Evolutionary conservation across 2,797 vertebrate species (phyloP), one percentile per base, ranked within the genome.

Genomic region (Sebastes cheni): DNA sequence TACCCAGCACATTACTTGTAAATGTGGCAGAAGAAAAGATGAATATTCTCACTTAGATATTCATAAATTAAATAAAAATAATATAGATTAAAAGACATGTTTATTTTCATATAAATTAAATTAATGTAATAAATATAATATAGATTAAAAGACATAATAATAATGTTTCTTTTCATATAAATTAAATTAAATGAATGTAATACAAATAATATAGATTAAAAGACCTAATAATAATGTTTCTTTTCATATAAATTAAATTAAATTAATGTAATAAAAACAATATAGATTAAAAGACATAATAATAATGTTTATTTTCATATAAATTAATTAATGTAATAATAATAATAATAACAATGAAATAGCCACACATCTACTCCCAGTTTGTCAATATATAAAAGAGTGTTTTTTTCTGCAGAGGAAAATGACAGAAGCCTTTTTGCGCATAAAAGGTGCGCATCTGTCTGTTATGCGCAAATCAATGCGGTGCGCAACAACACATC

Each of bases 391-490:
- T 25, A 7, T 22, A 56, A 58, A 42, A 29, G 1, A 16, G 2
- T 36, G 11, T 70, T 61, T 42, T 61, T 42, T 67, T 55, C 60
- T 67, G 67, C 64, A 39, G 58, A 27, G 16, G 65, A 25, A 86
- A 82, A 88, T 81, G 81, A 86, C 79, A 86, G 77, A 70, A 77
- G 55, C 30, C 66, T 64, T 79, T 69, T 80, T 77, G 59, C 80
- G 69, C 89, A 82, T 65, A 59, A 64, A 70, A 60, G 27, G 74
- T 80, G 86, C 81, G 72, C 87, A 76, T 76, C 58, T 76, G 76
- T 62, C 67, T 72, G 69, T 84, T 68, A 77, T 67, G 88, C 89
- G 80, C 88, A 86, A 86, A 89, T 86, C 91, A 42, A 82, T 84
- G 71, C 73, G 7, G 56, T 25, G 90, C 89, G 80, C 80, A 75